Conservation (phyloP, 2,888 invertebrate species). For the Baronia brevicornis region DNA sequence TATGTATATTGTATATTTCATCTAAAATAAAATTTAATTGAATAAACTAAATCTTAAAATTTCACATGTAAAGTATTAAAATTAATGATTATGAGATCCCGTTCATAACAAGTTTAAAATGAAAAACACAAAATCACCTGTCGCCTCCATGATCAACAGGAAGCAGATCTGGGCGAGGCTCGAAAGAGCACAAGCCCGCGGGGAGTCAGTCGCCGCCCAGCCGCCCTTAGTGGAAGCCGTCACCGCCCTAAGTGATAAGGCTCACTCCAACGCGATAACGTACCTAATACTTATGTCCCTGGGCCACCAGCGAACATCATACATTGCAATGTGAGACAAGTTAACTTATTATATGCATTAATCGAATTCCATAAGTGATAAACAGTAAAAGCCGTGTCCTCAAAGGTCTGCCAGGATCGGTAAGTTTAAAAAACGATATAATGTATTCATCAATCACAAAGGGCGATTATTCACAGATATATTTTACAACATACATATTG, state of each 20-base stretch:
- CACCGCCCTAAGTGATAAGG: slow-evolving; percentile 32
- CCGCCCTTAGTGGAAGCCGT: slow-evolving; percentile 54
- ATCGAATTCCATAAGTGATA: background rate
- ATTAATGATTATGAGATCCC: slow-evolving; percentile 1
- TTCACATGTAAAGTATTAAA: no score
- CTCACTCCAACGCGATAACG: slow-evolving; percentile 24
- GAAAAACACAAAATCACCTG: slow-evolving; percentile 65
- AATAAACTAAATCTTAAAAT: background rate
- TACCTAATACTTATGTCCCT: slow-evolving; percentile 22
- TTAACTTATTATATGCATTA: background rate
- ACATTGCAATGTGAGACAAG: slow-evolving; percentile 5
- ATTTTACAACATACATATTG: background rate
- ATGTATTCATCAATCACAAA: background rate
- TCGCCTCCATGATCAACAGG: slow-evolving; percentile 69
- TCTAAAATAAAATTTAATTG: background rate
- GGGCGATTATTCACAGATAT: no score
- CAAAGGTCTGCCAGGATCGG: background rate
- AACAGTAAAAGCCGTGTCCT: background rate
- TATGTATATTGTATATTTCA: no score
- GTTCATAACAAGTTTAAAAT: background rate
- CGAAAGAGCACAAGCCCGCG: slow-evolving; percentile 36
- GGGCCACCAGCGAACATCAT: slow-evolving; percentile 5
- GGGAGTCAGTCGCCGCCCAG: slow-evolving; percentile 67
- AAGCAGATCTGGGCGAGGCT: slow-evolving; percentile 62
- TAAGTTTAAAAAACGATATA: slow-evolving; percentile 1